Evolutionary conservation across 2,888 invertebrate species (phyloP).

Genomic region (Hemithea aestivaria): DNA sequence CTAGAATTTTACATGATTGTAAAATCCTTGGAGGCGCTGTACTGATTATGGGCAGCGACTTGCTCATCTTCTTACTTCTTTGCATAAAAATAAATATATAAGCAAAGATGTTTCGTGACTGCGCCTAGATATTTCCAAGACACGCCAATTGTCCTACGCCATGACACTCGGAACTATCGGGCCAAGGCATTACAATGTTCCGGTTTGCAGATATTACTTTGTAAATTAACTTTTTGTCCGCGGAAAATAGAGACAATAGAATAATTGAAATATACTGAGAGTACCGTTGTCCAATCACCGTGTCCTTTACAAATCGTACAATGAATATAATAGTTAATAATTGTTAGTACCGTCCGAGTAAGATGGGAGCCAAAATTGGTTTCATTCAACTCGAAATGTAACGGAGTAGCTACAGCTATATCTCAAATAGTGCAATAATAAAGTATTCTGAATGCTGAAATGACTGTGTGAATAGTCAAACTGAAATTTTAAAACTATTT

Average conservation of each 20-base stretch:
- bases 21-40: no score
- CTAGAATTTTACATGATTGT: no score
- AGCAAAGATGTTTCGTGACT: constrained; percentile 57
- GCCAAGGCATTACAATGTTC: constrained; percentile 64
- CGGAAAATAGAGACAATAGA: constrained; percentile 17
- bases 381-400: constrained; percentile 13
- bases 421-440: constrained; percentile 10
- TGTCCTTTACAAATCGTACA: constrained; percentile 14
- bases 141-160: constrained; percentile 56
- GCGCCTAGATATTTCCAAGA: no score
- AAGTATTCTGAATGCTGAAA: constrained; percentile 6
- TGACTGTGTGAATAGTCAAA: constrained; percentile 1
- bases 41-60: no score
- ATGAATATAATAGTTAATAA: constrained; percentile 1
- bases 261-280: constrained; percentile 18
- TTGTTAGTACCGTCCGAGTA: constrained; percentile 4
- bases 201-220: constrained; percentile 52
- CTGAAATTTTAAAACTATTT: no score
- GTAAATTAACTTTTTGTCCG: constrained; percentile 26
- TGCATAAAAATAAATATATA: no score
- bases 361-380: constrained; percentile 12
- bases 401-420: constrained; percentile 5
- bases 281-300: constrained; percentile 26
- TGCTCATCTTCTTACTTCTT: no score
- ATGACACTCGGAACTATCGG: constrained; percentile 67